phyloP scores from a whole-genome alignment of 2,888 invertebrate genomes.

The Pachliopta kotzebuea region DNA sequence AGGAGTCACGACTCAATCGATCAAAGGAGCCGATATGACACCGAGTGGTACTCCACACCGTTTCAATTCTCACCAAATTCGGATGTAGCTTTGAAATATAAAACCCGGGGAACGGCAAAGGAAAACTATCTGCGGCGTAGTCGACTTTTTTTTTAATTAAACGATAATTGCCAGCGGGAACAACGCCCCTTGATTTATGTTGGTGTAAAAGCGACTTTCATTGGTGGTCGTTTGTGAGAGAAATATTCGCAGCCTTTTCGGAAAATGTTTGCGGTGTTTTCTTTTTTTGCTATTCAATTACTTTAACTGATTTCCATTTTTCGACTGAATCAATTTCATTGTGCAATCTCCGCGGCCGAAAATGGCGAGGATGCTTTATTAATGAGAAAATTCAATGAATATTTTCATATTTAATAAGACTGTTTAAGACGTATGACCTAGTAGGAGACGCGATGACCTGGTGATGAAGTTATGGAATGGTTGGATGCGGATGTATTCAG shows the following conservation, averaged over 20 bases:
- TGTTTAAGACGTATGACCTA: too few species aligned
- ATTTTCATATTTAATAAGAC: too few species aligned
- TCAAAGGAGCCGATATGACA: conserved; percentile 56
- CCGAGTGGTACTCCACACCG: conserved; percentile 28
- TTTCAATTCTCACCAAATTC: conserved; percentile 29
- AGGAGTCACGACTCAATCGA: conserved; percentile 38
- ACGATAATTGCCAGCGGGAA: conserved; percentile 42
- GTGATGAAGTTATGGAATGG: too few species aligned
- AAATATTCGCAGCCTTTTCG: conserved; percentile 48
- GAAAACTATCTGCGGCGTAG: conserved; percentile 53
- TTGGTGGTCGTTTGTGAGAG: conserved; percentile 48
- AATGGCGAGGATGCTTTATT: too few species aligned
- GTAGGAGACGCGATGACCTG: too few species aligned
- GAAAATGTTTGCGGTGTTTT: conserved; percentile 34
- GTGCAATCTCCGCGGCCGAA: too few species aligned
- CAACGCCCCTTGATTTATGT: conserved; percentile 41
- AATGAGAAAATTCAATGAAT: too few species aligned
- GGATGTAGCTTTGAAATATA: conserved; percentile 48
- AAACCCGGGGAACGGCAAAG: conserved; percentile 44
- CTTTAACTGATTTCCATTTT: not conserved
- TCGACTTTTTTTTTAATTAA: conserved; percentile 51
- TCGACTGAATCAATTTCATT: too few species aligned
- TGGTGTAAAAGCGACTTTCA: conserved; percentile 52
- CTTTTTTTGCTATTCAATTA: not conserved
- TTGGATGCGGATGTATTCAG: too few species aligned